These are phyloP conservation scores for Arion vulgaris DNA, from an alignment of 1,140 invertebrate species.

Conservation along the genomic window DNA sequence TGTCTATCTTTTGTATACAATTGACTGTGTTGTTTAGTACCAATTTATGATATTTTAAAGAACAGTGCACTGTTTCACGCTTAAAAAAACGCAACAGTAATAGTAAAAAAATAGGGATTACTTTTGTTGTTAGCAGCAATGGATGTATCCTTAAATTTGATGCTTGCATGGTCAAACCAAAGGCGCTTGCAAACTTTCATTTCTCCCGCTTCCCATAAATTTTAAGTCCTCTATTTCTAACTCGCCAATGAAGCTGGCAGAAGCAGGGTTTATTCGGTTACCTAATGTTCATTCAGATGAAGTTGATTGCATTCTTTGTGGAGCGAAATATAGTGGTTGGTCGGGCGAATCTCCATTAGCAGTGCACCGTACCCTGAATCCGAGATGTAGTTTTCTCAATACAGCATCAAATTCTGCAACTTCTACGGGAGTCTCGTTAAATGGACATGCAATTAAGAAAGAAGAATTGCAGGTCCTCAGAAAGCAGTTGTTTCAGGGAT, in stretches of 20 bases:
- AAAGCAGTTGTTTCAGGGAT: not conserved
- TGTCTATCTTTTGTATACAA: conserved; percentile 1
- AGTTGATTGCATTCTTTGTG: conserved; percentile 40
- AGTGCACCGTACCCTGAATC: conserved; percentile 42
- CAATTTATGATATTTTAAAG: no score
- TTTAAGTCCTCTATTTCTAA: conserved; percentile 20
- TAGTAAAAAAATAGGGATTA: not conserved
- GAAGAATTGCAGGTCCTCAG: not conserved
- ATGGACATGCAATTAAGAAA: conserved; percentile 9
- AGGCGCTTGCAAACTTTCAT: conserved; percentile 35
- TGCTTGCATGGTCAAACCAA: not conserved
- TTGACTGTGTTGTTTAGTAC: no score
- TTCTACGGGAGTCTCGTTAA: not conserved
- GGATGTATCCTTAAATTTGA: not conserved
- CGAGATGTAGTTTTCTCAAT: conserved; percentile 40
- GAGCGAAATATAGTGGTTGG: conserved; percentile 33
- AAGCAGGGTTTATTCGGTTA: conserved; percentile 43
- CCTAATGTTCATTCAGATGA: conserved; percentile 24
- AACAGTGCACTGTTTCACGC: no score
- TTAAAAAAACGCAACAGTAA: no score
- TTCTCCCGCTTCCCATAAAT: conserved; percentile 23
- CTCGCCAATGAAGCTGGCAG: conserved; percentile 42
- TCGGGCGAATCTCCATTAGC: conserved; percentile 43
- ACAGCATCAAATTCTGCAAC: conserved; percentile 13
- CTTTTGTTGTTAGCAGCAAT: not conserved